Base-by-base conservation (phyloP, 2,888 invertebrate genomes). In the Heterodera filipjevi region DNA sequence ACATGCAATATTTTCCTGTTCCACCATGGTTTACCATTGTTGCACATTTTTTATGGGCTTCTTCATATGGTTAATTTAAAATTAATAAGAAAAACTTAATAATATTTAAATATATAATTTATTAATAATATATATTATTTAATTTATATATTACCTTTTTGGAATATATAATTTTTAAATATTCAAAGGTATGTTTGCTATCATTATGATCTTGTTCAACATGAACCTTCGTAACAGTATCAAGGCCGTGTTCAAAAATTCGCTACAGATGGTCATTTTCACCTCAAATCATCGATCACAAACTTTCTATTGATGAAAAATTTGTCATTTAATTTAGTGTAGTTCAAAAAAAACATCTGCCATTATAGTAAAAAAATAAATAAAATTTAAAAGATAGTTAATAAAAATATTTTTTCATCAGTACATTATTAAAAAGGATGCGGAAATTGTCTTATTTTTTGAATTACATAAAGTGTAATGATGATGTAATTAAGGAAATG, bases 1-100 rank as follows among this genome's bases (percentile, higher is more conserved):
- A 64, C 68, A 64, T 64, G 75, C 66, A 75, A 59, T 75, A 75
- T 75, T 75, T 75, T 35, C 14, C 75, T 14, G 75, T 75, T 12
- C 75, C 75, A 8, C 30, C n/a, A 30, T 75, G 75, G 75, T 19
- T 75, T 33, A 12, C 27, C 39, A 75, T 75, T 46, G 46, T 66
- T 66, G 75, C 64, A 33, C 66, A 68, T 64, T 75, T 53, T 59
- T 46, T 64, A 33, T 75, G 75, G 75, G 53, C 68, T 53, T 30
- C 8, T 5, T 75, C 75, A n/a, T 64, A 75, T 14, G 75, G 75
- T 75, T 73, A 30, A 0, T n/a, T 2, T 53, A 22, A 1, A 53
- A 44, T 73, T 73, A 27, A 73, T 5, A 19, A 27, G 1, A 27
- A 46, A 44, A 10, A 39, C 27, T 46, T 30, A n/a, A 1, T n/a